A percentile compares a stretch with the other conserved stretches of the same genome.
phyloP scores from a whole-genome alignment of 2,797 vertebrate genomes.

The Gadopsis marmoratus region DNA sequence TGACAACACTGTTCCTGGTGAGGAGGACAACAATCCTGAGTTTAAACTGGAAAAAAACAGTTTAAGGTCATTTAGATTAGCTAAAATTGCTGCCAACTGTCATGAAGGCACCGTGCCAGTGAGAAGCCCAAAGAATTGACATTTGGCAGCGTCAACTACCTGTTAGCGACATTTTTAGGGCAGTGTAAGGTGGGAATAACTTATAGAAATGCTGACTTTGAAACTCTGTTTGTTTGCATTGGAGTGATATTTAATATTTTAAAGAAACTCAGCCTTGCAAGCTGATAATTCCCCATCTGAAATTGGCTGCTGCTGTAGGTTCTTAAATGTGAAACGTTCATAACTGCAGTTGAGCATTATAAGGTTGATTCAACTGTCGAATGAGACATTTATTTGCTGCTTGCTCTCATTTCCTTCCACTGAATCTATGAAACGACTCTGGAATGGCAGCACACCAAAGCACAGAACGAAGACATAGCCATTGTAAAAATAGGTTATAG shows the following conservation, averaged over 20 bases:
- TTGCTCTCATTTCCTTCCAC: conserved; percentile 40
- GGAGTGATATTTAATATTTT: conserved; percentile 24
- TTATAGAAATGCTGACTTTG: conserved; percentile 20
- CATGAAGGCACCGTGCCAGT: neutral
- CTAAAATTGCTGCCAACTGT: conserved; percentile 24
- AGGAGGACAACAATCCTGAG: conserved; percentile 15
- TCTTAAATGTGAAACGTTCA: conserved; percentile 11
- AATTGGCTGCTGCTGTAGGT: conserved; percentile 27
- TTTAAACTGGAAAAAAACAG: neutral
- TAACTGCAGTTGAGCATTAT: conserved; percentile 16
- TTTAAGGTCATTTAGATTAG: neutral
- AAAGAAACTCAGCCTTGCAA: neutral
- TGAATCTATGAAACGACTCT: conserved; percentile 43
- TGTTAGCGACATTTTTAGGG: conserved; percentile 7
- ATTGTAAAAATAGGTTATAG: too few relatives aligned
- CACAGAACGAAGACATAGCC: conserved; percentile 50
- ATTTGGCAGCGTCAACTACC: conserved; percentile 10
- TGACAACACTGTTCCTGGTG: neutral
- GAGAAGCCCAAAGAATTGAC: conserved; percentile 6
- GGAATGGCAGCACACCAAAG: conserved; percentile 62
- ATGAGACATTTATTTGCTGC: conserved; percentile 28
- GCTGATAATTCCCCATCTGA: conserved; percentile 21
- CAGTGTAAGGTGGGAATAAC: conserved; percentile 17
- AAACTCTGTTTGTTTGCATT: conserved; percentile 23
- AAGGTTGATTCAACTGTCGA: conserved; percentile 23